Base-by-base conservation (phyloP, 2,888 invertebrate genomes). In the Euzophera pinguis region DNA sequence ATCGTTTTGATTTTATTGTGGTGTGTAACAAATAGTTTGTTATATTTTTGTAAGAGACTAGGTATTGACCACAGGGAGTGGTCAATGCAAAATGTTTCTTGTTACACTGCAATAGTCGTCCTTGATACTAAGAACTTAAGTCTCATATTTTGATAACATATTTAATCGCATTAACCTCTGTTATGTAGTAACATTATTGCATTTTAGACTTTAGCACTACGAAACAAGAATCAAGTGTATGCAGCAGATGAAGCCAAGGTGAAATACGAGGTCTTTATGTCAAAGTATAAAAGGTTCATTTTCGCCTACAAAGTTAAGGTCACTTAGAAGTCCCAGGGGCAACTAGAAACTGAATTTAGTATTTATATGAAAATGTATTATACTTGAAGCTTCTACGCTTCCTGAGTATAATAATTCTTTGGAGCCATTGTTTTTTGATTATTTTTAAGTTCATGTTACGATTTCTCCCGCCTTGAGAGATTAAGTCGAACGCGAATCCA, bases 351-450 rank as follows among this genome's bases (percentile, higher is more conserved):
- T 60, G 45, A 56, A 60, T 60, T 57, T 60, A 55, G 57, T 52
- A 60, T 57, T 57, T 60, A 54, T 57, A 57, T 60, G 57, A 42
- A 57, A 57, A 60, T 60, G 57, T 60, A 60, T 57, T 53, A 56
- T 57, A 52, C 50, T 57, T 39, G 42, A 53, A 54, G 50, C 48
- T n/a, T n/a, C n/a, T n/a, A 22, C 43, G 35, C 43, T 51, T 51
- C 43, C 14, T 22, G 43, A 51, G 35, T 10, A 39, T 48, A 37
- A 48, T 48, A 35, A 35, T 48, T 48, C 37, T 27, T 48, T 17
- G 12, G 10, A 27, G 27, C 37, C 14, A 38, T 38, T 48, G 48
- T 38, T 48, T 48, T 48, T 48, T 38, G 37, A 48, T 48, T 38
- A 38, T 37, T 37, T 37, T 37, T 4, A 22, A 48, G 48, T 48